Evolutionary conservation across 2,113 vertebrate species (phyloP).

Genomic region (Pungitius pungitius): DNA sequence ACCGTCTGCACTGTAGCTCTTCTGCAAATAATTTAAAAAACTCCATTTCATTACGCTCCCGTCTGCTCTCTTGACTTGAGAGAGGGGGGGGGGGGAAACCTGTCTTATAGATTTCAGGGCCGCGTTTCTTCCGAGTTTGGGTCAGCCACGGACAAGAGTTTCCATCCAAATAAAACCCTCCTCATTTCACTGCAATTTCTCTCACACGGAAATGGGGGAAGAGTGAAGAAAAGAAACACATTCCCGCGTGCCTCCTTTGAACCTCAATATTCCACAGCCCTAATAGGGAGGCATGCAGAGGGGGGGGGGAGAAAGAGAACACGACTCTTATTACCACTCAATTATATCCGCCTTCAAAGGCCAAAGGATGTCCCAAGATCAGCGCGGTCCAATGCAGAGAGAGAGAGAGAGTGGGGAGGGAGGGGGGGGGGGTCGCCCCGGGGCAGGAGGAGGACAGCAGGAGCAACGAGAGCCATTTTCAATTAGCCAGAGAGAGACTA

Average conservation of each 20-base stretch:
- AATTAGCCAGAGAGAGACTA: conserved; percentile 71
- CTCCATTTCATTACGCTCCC: conserved; percentile 65
- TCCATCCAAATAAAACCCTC: conserved; percentile 59
- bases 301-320: conserved; percentile 61
- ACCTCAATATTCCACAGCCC: conserved; percentile 71
- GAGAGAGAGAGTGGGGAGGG: conserved; percentile 5
- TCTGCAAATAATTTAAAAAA: conserved; percentile 74
- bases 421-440: conserved; percentile 21
- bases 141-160: conserved; percentile 40
- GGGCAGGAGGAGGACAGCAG: conserved; percentile 31
- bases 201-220: conserved; percentile 53
- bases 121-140: conserved; percentile 46
- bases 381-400: conserved; percentile 63
- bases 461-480: conserved; percentile 66
- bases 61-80: conserved; percentile 31
- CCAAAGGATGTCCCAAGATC: conserved; percentile 79
- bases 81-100: conserved; percentile 22
- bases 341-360: conserved; percentile 75
- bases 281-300: conserved; percentile 58
- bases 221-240: conserved; percentile 53
- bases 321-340: conserved; percentile 73
- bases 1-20: conserved; percentile 64
- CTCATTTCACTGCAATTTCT: conserved; percentile 50
- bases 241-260: conserved; percentile 64
- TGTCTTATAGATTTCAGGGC: conserved; percentile 30